Base-by-base conservation (phyloP, 2,888 invertebrate species). In the Girardia tigrina region DNA sequence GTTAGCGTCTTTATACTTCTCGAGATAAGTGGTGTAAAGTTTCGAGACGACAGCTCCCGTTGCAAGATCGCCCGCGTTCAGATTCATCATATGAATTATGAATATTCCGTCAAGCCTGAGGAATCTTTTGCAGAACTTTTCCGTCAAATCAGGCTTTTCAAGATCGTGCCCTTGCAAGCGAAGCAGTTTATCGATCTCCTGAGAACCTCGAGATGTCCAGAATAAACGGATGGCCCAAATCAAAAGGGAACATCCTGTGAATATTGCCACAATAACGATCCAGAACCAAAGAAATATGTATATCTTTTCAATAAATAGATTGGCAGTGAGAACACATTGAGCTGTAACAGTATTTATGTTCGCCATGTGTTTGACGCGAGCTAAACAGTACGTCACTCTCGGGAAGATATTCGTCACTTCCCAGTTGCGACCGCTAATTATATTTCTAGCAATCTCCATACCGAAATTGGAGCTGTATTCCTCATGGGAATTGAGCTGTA, bases 221-320 rank as follows among this genome's bases (percentile, higher is more conserved):
- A 56, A 56, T 4, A 56, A n/a, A 1, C 77, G 77, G 14, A 74
- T 26, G 23, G 69, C 20, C 77, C 77, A 77, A 28, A 27, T 29
- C 2, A 71, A 29, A 0, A 77, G n/a, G 4, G 56, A 42, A 23
- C 20, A 26, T 14, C 28, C 28, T 20, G 77, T 77, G 26, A 77
- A 72, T 6, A 71, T 26, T 1, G 71, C 6, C 16, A 69, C 70
- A 0, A 77, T 26, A 26, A 28, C 70, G 8, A 77, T 77, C 77
- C 77, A 77, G 26, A 77, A 77, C 77, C 77, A 77, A 8, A 77
- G 77, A 29, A 77, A 77, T 6, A 77, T 77, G 29, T 77, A 77
- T 70, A 77, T 77, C 73, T 77, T 77, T 42, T 77, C 77, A 28
- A 78, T 77, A 23, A 77, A 69, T 72, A 77, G 72, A 29, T 77